Conservation (phyloP, 2,888 invertebrate genomes). For the Poecilus cupreus region DNA sequence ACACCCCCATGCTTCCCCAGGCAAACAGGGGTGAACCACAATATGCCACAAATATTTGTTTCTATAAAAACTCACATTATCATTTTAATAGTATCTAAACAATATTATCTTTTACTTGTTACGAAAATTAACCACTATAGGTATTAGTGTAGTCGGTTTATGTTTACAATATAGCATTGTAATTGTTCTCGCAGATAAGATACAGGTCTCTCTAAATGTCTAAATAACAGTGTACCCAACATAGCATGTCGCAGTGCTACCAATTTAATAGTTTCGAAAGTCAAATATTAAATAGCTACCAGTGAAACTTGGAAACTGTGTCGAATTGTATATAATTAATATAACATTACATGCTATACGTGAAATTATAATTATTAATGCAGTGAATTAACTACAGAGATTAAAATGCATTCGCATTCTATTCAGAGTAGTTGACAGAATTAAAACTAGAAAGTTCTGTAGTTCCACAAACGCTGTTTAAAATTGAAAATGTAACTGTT, state of each 20-base stretch:
- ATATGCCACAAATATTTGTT: neutral
- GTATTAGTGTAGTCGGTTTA: neutral
- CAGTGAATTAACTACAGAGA: neutral
- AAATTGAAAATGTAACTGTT: too few relatives aligned
- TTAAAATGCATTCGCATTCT: neutral
- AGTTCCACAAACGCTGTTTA: too few relatives aligned
- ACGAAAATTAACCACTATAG: too few relatives aligned
- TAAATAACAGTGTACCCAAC: neutral
- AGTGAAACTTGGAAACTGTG: slow-evolving; percentile 5
- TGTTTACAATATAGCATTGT: neutral
- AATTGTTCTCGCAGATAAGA: neutral
- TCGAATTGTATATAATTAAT: slow-evolving; percentile 22
- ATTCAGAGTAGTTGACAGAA: too few relatives aligned
- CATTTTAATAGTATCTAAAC: too few relatives aligned
- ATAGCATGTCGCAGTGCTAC: neutral
- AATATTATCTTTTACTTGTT: too few relatives aligned
- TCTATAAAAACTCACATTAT: neutral
- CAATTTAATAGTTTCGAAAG: slow-evolving; percentile 15
- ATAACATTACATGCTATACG: neutral
- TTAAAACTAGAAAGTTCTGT: too few relatives aligned
- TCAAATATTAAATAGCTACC: slow-evolving; percentile 24
- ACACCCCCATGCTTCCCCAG: neutral
- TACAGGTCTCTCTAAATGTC: neutral
- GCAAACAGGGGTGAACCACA: slow-evolving; percentile 1
- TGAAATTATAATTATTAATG: neutral